phyloP scores from a whole-genome alignment of 2,113 vertebrate genomes.

The Phrynosoma blainvillii region DNA sequence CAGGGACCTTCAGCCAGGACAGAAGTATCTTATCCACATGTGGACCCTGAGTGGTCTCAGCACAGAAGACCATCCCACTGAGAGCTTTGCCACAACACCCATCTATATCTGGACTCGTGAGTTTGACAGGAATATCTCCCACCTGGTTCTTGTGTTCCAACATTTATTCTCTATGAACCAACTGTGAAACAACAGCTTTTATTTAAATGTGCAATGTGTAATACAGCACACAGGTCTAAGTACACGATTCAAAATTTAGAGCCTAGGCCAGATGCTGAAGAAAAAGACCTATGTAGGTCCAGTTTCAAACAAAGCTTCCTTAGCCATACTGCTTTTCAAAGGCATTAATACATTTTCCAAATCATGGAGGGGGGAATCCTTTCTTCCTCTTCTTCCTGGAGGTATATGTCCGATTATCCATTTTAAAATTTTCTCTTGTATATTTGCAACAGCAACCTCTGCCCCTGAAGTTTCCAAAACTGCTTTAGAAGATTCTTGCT shows the following conservation, averaged over 20 bases:
- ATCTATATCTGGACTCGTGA: constrained; percentile 91
- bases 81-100: constrained; percentile 85
- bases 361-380: too few relatives aligned
- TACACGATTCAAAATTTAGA: background rate
- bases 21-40: constrained; percentile 85
- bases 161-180: background rate
- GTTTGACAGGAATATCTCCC: constrained; percentile 48
- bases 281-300: background rate
- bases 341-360: background rate
- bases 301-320: background rate
- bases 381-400: background rate
- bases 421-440: background rate
- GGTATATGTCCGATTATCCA: background rate
- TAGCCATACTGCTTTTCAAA: background rate
- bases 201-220: background rate
- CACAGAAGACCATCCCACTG: constrained; percentile 83
- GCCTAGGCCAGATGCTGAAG: background rate
- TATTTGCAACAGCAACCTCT: background rate
- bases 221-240: background rate
- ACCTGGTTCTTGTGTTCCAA: background rate
- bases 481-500: background rate
- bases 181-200: background rate
- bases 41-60: constrained; percentile 86
- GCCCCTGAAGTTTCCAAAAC: background rate
- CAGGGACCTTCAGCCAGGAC: constrained; percentile 89